phyloP scores from a whole-genome alignment of 2,797 vertebrate genomes.

The Fistularia commersonii region DNA sequence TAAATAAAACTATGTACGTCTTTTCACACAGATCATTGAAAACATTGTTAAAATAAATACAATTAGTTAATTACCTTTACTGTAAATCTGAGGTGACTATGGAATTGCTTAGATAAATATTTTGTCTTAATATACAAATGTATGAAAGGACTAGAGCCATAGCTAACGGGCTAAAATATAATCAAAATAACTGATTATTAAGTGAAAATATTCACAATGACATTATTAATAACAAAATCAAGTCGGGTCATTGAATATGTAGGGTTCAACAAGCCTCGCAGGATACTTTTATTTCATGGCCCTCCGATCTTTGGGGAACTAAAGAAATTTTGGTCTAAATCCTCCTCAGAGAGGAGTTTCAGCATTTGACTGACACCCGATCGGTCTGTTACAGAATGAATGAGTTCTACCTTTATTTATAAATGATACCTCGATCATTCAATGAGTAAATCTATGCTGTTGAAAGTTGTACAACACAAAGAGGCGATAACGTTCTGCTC shows the following conservation, averaged over 20 bases:
- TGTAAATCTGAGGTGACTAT: slow-evolving; percentile 32
- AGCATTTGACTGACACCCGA: too few species aligned
- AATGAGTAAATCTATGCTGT: too few species aligned
- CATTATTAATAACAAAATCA: slow-evolving; percentile 10
- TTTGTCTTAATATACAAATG: slow-evolving; percentile 21
- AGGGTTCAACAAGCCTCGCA: too few species aligned
- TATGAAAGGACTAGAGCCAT: too few species aligned
- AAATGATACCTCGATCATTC: neutral
- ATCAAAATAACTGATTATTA: neutral
- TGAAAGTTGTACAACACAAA: too few species aligned
- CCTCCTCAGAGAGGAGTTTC: too few species aligned
- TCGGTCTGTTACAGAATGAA: neutral
- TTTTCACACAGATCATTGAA: slow-evolving; percentile 23
- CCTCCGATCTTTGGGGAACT: too few species aligned
- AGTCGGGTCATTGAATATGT: neutral
- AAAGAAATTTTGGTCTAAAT: too few species aligned
- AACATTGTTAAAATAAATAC: slow-evolving; percentile 51
- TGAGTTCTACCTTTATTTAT: slow-evolving; percentile 2
- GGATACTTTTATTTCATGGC: too few species aligned
- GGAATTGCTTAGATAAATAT: slow-evolving; percentile 22
- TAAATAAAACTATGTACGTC: slow-evolving; percentile 18
- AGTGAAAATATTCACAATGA: slow-evolving; percentile 26
- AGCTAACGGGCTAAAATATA: slow-evolving; percentile 9
- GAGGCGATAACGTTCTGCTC: too few species aligned
- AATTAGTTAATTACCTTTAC: slow-evolving; percentile 16